These are phyloP conservation scores for Scaptomyza cyrtandrae DNA, from an alignment of 2,888 invertebrate species.

Conservation along the genomic window DNA sequence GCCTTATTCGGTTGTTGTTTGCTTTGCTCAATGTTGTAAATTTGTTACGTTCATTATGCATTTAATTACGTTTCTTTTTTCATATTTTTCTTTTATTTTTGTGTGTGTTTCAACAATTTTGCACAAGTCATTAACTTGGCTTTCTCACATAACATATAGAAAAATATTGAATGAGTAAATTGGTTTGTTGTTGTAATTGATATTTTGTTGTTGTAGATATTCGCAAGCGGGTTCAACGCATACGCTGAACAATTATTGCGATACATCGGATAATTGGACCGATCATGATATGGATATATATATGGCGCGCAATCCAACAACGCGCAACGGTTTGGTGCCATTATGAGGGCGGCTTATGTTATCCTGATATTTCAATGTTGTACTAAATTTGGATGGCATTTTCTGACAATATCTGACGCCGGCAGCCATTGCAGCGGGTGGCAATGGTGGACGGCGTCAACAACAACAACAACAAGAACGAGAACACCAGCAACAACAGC, in stretches of 20 bases:
- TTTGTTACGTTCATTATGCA: constrained; percentile 42
- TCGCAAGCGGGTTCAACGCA: constrained; percentile 92
- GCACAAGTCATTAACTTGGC: constrained; percentile 49
- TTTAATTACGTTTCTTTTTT: background rate
- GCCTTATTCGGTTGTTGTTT: constrained; percentile 2
- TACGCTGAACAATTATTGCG: constrained; percentile 93
- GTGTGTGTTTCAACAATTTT: constrained; percentile 23
- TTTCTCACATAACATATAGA: constrained; percentile 18
- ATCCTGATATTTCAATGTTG: constrained; percentile 85
- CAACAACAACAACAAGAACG: constrained; percentile 49
- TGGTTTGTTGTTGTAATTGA: constrained; percentile 23
- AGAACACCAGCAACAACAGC: constrained; percentile 36
- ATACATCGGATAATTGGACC: constrained; percentile 96
- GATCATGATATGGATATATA: constrained; percentile 98
- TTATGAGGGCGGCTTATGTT: constrained; percentile 87
- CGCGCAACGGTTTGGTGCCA: constrained; percentile 93
- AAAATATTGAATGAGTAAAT: constrained; percentile 10
- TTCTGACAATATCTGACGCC: constrained; percentile 84
- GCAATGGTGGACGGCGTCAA: constrained; percentile 61
- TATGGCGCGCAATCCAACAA: constrained; percentile 95
- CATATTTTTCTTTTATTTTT: background rate
- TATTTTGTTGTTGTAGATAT: constrained; percentile 83
- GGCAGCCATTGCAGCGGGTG: constrained; percentile 57
- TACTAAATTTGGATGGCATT: constrained; percentile 84
- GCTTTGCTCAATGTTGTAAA: constrained; percentile 20